Evolutionary conservation across 2,888 invertebrate genomes (phyloP), one percentile per base, ranked within the genome.

Genomic region (Tigriopus californicus): DNA sequence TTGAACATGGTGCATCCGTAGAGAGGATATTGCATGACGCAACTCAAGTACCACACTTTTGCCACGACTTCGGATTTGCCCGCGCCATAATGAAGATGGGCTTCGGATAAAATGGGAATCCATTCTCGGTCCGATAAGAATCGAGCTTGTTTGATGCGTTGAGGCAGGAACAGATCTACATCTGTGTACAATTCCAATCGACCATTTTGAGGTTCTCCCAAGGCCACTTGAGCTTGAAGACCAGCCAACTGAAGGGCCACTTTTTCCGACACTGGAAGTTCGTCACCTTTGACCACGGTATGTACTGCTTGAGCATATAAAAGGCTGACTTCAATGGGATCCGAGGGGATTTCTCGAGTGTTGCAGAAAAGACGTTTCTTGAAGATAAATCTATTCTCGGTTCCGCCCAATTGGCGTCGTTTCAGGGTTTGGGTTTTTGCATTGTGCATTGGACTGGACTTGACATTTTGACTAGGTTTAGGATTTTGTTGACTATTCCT

Each of bases 21-120:
- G 1, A 94, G 76, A 0, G 92, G 91, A 71, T 91, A 94, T 72
- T 94, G 92, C 87, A 92, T 92, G 5, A 94, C 92, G 68, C 91
- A 91, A 0, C 90, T 88, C 62, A 94, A 74, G 71, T 94, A 94
- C 64, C 92, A 75, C 22, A 91, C 90, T 73, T 92, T 92, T 18
- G 91, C 88, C 1, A 90, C 88, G 48, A 92, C 73, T 68, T 91
- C 91, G 1, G 85, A 82, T 60, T 91, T 82, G 0, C 89, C 88
- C n/a, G 86, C 82, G 58, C 92, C 92, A 69, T 90, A 92, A 68
- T 88, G 87, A 11, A 83, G 77, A 69, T 89, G 89, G 2, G 88
- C 88, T 73, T 88, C 86, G 1, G 86, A 84, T 53, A 89, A 77
- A 64, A 87, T 86, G 3, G 85, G 85, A 0, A 83, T 79, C 80